A percentile compares a stretch with the other conserved stretches of the same genome.
Evolutionary conservation across 2,797 vertebrate species (phyloP).

Genomic region (Girardinus metallicus): DNA sequence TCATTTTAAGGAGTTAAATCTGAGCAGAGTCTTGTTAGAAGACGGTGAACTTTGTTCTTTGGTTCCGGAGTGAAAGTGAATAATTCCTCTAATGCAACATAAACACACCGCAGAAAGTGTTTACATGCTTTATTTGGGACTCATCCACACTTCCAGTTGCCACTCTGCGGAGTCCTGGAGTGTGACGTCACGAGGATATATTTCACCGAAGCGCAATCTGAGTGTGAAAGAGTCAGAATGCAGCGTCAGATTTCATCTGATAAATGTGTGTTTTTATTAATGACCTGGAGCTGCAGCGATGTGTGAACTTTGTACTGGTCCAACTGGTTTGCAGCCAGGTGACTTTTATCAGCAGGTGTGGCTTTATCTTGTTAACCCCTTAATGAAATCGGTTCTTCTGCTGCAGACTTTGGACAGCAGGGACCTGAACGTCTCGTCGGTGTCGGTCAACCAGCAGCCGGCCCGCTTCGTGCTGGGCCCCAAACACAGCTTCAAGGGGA

Average conservation of each 20-base stretch:
- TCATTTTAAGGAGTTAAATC: not conserved
- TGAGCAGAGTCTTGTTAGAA: not conserved
- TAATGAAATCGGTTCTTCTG: not conserved
- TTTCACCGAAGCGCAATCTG: not conserved
- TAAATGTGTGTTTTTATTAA: too few species aligned
- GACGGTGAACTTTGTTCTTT: not conserved
- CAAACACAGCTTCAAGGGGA: conserved; percentile 90
- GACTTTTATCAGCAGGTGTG: conserved; percentile 13
- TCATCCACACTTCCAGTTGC: not conserved
- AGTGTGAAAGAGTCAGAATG: not conserved
- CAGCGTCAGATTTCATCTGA: too few species aligned
- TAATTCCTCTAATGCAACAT: not conserved
- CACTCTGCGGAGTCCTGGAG: not conserved
- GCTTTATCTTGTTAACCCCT: not conserved
- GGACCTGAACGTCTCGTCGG: conserved; percentile 86
- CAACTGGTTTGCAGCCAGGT: conserved; percentile 6
- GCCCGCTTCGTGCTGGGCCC: conserved; percentile 85
- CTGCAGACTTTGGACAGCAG: conserved; percentile 90
- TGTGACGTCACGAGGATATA: not conserved
- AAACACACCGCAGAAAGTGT: not conserved
- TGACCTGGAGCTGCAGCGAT: not conserved
- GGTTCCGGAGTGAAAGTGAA: not conserved
- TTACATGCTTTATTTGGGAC: not conserved
- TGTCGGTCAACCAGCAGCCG: conserved; percentile 85
- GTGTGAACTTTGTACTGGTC: conserved; percentile 28